Evolutionary conservation across 2,113 vertebrate genomes (phyloP).

Genomic region (Fregetta grallaria): DNA sequence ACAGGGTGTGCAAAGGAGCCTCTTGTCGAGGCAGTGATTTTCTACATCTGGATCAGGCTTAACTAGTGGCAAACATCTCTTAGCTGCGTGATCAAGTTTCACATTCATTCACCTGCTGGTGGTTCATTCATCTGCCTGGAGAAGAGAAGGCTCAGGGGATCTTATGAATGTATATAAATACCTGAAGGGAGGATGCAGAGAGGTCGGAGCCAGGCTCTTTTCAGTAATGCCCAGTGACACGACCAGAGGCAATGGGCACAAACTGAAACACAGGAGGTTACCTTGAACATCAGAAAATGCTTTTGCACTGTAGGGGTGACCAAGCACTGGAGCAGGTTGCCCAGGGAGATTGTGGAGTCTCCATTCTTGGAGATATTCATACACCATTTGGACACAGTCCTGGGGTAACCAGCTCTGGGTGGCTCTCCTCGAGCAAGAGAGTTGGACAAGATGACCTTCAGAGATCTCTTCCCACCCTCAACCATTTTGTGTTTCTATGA

Average conservation of each 20-base stretch:
- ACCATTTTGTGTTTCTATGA: not conserved
- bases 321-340: not conserved
- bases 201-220: not conserved
- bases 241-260: too few relatives aligned
- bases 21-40: not conserved
- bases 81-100: not conserved
- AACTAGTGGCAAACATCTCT: not conserved
- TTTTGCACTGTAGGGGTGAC: not conserved
- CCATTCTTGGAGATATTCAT: not conserved
- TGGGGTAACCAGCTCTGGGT: not conserved
- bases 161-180: not conserved
- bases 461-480: not conserved
- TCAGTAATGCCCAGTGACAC: not conserved
- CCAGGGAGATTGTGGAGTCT: not conserved
- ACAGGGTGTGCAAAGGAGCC: not conserved
- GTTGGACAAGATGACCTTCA: not conserved
- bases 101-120: not conserved
- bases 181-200: not conserved
- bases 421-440: not conserved
- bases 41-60: not conserved
- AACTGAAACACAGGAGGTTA: not conserved
- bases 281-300: not conserved
- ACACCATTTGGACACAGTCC: not conserved
- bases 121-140: not conserved
- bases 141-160: not conserved